Conservation (phyloP, 2,888 invertebrate genomes). For the Timandra comae region DNA sequence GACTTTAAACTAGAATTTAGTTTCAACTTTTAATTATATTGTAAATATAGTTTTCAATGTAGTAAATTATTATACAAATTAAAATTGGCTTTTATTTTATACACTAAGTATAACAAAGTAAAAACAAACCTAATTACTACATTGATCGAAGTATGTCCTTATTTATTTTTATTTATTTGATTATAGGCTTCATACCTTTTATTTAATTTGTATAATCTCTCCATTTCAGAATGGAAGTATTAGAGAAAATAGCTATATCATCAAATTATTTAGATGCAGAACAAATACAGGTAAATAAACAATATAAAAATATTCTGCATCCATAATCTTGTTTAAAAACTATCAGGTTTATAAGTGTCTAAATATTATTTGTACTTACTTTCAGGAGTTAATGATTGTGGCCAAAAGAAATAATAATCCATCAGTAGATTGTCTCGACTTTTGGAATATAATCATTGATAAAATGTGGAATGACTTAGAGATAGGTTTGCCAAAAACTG, state of each 20-base stretch:
- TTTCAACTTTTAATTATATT: conserved; percentile 36
- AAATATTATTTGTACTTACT: too few relatives aligned
- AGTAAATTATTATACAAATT: conserved; percentile 53
- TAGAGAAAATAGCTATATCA: too few relatives aligned
- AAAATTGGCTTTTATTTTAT: conserved; percentile 45
- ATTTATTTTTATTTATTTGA: too few relatives aligned
- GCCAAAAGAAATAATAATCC: conserved; percentile 27
- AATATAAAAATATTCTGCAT: conserved; percentile 4
- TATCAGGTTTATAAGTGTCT: too few relatives aligned
- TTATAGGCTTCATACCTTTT: too few relatives aligned
- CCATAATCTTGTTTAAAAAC: too few relatives aligned
- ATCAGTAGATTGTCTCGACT: conserved; percentile 15
- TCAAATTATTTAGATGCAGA: conserved; percentile 4
- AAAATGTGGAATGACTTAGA: conserved; percentile 48
- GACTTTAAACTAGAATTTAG: conserved; percentile 23
- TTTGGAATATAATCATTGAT: conserved; percentile 35
- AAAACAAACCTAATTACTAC: not conserved
- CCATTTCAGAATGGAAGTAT: conserved; percentile 38
- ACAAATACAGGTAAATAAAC: conserved; percentile 42
- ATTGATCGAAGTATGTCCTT: too few relatives aligned
- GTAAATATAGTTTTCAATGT: conserved; percentile 59
- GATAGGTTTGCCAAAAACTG: conserved; percentile 41
- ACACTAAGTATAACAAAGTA: not conserved
- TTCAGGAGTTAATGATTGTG: conserved; percentile 45
- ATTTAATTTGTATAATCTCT: too few relatives aligned